Conservation (phyloP, 37 sponge, comb jelly and placozoan species). For the Amphimedon queenslandica region DNA sequence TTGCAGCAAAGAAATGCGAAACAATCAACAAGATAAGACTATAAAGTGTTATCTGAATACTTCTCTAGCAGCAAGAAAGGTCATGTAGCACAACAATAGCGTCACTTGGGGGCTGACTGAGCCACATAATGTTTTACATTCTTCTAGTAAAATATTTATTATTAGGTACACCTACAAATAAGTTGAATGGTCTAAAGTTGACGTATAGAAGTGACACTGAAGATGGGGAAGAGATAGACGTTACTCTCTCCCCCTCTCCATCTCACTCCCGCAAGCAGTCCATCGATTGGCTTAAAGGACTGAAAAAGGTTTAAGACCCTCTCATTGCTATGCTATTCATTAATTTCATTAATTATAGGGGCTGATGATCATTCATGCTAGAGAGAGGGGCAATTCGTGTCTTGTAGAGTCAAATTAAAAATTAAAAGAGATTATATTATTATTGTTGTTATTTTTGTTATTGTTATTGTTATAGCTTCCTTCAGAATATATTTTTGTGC, state of each 20-base stretch:
- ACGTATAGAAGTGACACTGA: slow-evolving; percentile 12
- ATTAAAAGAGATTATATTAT: too few species aligned
- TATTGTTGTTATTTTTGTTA: too few species aligned
- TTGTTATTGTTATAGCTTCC: too few species aligned
- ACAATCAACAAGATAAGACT: too few species aligned
- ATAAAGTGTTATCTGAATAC: too few species aligned
- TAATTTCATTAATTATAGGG: slow-evolving; percentile 4
- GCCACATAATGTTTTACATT: not conserved
- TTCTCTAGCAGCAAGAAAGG: too few species aligned
- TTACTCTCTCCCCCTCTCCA: slow-evolving; percentile 15
- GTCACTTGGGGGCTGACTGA: too few species aligned
- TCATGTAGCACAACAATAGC: too few species aligned
- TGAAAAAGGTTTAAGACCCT: slow-evolving; percentile 53
- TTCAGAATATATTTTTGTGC: too few species aligned
- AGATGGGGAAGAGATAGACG: slow-evolving; percentile 12
- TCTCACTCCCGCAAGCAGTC: slow-evolving; percentile 24
- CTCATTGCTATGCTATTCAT: not conserved
- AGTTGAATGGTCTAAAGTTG: slow-evolving; percentile 20
- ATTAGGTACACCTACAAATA: too few species aligned
- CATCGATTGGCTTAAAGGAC: slow-evolving; percentile 60
- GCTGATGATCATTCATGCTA: not conserved
- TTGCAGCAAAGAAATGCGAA: too few species aligned
- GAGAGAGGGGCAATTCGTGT: not conserved
- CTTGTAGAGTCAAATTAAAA: too few species aligned
- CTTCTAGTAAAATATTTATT: not conserved